A percentile compares a stretch with the other conserved stretches of the same genome.
phyloP scores from a whole-genome alignment of 92 coral and sea anemone species.

The Palythoa grandis region DNA sequence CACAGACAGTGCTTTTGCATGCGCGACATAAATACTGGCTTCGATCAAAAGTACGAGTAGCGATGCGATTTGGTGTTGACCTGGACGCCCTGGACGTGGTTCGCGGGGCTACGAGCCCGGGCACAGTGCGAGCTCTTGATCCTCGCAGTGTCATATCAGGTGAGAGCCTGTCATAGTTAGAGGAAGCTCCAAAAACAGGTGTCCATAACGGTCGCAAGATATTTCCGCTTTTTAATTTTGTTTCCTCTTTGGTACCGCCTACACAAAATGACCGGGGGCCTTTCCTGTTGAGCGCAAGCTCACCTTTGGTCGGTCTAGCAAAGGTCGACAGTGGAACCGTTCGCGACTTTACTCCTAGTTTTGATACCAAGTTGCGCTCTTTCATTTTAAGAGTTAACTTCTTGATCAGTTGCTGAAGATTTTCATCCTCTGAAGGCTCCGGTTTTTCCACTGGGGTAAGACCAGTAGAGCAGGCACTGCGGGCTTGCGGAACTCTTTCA shows the following conservation, averaged over 20 bases:
- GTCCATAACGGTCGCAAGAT: background rate
- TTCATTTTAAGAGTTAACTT: constrained; percentile 61
- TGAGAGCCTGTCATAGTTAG: constrained; percentile 4
- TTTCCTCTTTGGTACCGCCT: background rate
- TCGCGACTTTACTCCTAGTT: background rate
- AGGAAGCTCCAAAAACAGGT: background rate
- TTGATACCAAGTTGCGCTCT: constrained; percentile 46
- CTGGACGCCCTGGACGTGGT: constrained; percentile 2
- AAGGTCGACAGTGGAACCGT: constrained; percentile 62
- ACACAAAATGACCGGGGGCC: constrained; percentile 50
- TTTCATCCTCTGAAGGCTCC: background rate
- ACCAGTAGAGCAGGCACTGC: background rate
- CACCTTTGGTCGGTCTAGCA: constrained; percentile 85
- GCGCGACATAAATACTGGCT: background rate
- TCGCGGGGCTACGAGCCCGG: background rate
- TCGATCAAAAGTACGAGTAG: background rate
- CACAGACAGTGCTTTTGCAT: background rate
- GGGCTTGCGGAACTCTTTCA: background rate
- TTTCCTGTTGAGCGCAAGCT: constrained; percentile 62
- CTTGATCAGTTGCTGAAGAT: constrained; percentile 47
- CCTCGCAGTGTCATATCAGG: constrained; percentile 25
- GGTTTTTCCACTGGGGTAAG: constrained; percentile 26
- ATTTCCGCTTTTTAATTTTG: background rate
- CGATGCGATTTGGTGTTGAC: constrained; percentile 7
- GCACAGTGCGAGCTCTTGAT: constrained; percentile 21